Conservation (phyloP, 2,797 vertebrate genomes). For the Oryzias dopingdopingensis region DNA sequence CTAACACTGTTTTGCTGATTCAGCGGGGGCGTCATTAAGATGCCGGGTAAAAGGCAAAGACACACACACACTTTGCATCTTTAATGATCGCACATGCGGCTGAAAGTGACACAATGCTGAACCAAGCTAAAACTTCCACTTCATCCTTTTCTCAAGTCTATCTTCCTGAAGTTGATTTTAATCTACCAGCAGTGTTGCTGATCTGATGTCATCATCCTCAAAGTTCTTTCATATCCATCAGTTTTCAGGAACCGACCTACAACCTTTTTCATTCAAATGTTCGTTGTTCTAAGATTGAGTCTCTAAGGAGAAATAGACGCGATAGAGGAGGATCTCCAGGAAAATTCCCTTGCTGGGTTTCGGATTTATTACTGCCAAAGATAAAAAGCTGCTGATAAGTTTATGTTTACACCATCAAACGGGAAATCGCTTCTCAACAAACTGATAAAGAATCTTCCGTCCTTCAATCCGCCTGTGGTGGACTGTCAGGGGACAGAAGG, state of each 20-base stretch:
- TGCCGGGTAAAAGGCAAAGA: conserved; percentile 47
- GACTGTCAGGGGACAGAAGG: not conserved
- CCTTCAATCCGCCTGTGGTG: not conserved
- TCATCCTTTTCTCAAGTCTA: conserved; percentile 18
- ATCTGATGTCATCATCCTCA: conserved; percentile 18
- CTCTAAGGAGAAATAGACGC: too few species aligned
- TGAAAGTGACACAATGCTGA: conserved; percentile 59
- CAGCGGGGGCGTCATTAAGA: conserved; percentile 66
- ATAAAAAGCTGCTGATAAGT: not conserved
- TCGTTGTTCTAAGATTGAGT: too few species aligned
- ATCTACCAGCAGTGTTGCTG: conserved; percentile 18
- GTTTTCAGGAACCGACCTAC: not conserved
- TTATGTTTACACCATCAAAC: too few species aligned
- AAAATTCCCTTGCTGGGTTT: not conserved
- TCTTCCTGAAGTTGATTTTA: conserved; percentile 29
- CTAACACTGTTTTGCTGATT: conserved; percentile 57
- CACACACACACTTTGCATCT: conserved; percentile 55
- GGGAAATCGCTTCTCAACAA: too few species aligned
- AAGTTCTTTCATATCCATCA: conserved; percentile 8
- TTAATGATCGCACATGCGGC: conserved; percentile 42
- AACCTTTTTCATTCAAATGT: conserved; percentile 1
- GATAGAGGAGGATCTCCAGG: not conserved
- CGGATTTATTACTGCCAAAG: not conserved
- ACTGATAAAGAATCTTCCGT: not conserved
- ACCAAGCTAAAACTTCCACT: conserved; percentile 50